Conservation (phyloP, 1,140 invertebrate genomes). For the Aporrectodea caliginosa region DNA sequence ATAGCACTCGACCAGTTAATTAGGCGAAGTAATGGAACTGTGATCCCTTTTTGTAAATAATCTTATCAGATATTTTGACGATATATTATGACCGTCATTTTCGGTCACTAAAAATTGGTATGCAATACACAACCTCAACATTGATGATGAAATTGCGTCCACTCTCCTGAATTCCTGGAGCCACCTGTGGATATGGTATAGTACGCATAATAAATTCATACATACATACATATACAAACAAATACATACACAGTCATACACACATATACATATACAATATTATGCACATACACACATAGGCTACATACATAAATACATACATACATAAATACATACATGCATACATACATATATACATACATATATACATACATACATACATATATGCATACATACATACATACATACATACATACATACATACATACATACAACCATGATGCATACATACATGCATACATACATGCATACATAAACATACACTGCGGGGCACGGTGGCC, state of each 20-base stretch:
- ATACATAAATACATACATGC: neutral
- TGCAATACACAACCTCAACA: no score
- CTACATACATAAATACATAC: neutral
- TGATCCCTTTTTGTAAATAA: no score
- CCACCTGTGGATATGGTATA: no score
- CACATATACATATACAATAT: neutral
- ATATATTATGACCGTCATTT: no score
- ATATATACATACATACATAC: neutral
- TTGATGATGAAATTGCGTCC: no score
- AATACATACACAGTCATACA: neutral
- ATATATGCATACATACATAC: neutral
- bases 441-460: neutral
- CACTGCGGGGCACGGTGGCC: no score
- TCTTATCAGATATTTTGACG: no score
- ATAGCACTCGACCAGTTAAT: no score
- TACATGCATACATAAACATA: neutral
- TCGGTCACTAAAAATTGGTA: no score
- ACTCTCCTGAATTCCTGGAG: no score
- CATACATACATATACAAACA: neutral
- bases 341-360: neutral
- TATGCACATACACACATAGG: neutral
- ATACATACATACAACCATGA: neutral
- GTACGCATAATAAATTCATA: neutral
- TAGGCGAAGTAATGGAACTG: no score
- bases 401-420: neutral